A percentile compares a stretch with the other conserved stretches of the same genome.
Evolutionary conservation across 1,140 invertebrate genomes (phyloP).

Genomic region (Leptestheria dahalacensis): DNA sequence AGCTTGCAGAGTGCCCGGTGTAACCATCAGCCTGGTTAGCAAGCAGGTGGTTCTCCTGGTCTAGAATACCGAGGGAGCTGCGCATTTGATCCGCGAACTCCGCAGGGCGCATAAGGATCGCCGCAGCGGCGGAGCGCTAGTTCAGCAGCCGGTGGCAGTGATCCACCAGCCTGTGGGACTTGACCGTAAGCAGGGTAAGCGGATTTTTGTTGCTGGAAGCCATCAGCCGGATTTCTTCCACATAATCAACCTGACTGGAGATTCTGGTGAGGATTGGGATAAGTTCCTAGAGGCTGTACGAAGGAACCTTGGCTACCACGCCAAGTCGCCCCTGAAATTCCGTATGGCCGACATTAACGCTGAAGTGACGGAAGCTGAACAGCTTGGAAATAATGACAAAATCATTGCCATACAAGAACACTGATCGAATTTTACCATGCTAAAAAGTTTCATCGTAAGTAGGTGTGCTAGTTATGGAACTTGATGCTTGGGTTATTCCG

Average conservation of each 20-base stretch:
- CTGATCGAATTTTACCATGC: too few relatives aligned
- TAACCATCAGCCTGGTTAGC: neutral
- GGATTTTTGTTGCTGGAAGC: neutral
- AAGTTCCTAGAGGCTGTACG: neutral
- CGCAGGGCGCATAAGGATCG: neutral
- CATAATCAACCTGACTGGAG: neutral
- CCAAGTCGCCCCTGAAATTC: neutral
- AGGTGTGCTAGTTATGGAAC: too few relatives aligned
- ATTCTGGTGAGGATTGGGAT: neutral
- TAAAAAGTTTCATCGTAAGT: too few relatives aligned
- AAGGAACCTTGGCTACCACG: neutral
- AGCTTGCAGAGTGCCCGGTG: neutral
- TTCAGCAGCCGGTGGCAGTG: neutral
- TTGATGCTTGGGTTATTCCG: too few relatives aligned
- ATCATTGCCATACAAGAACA: too few relatives aligned
- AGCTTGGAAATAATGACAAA: neutral
- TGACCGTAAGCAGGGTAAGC: neutral
- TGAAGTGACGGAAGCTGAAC: neutral
- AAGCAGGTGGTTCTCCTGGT: neutral
- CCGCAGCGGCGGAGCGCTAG: neutral
- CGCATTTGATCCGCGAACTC: neutral
- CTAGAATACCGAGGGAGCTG: neutral
- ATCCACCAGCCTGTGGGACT: neutral
- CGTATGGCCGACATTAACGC: neutral
- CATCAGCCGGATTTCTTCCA: neutral